Conservation (phyloP, 2,888 invertebrate species). For the Yponomeuta sedellus region DNA sequence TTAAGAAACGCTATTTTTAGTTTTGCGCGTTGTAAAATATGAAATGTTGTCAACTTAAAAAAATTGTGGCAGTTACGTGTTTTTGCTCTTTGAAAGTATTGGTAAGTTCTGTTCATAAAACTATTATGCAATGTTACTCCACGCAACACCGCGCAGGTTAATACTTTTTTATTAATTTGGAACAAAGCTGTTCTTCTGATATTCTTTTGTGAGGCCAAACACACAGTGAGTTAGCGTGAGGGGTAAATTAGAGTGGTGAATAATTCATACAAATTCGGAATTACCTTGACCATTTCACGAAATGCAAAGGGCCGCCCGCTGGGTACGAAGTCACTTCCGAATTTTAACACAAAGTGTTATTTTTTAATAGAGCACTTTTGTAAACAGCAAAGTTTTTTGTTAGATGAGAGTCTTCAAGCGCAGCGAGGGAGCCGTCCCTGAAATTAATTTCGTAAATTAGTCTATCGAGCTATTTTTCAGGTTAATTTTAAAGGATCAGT, state of each 20-base stretch:
- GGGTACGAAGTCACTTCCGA: constrained; percentile 43
- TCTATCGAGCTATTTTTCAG: constrained; percentile 22
- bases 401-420: constrained; percentile 39
- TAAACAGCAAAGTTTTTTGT: constrained; percentile 41
- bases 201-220: constrained; percentile 25
- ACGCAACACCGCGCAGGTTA: too few species aligned
- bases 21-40: too few species aligned
- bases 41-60: too few species aligned
- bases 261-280: constrained; percentile 58
- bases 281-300: constrained; percentile 76
- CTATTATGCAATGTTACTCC: too few species aligned
- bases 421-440: constrained; percentile 67
- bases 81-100: too few species aligned
- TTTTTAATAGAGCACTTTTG: constrained; percentile 41
- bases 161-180: constrained; percentile 39
- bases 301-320: constrained; percentile 50
- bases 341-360: constrained; percentile 39
- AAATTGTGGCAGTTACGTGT: too few species aligned
- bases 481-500: too few species aligned
- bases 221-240: constrained; percentile 66
- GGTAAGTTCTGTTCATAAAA: too few species aligned
- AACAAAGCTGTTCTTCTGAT: neutral
- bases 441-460: constrained; percentile 56
- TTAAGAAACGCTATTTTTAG: too few species aligned
- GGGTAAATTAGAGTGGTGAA: constrained; percentile 57